These are phyloP conservation scores for Mus spretus DNA, from an alignment of 2,797 vertebrate species.

Conservation along the genomic window DNA sequence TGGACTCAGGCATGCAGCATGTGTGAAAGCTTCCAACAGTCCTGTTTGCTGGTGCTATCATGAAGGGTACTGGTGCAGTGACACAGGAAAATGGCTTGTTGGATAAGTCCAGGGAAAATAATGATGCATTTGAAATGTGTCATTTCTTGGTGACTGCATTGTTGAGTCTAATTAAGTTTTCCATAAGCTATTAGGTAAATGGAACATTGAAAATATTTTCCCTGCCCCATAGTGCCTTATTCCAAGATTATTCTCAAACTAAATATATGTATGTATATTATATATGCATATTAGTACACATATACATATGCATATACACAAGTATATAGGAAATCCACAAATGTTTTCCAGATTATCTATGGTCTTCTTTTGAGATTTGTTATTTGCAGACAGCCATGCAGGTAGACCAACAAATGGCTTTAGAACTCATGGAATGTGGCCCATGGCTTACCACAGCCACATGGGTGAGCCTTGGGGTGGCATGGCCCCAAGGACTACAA, in stretches of 20 bases:
- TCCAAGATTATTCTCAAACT: conserved; percentile 48
- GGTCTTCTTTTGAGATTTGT: conserved; percentile 1
- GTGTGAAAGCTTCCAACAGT: conserved; percentile 84
- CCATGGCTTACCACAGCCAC: not conserved
- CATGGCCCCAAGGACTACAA: not conserved
- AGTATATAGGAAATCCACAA: not conserved
- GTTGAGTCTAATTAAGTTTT: conserved; percentile 50
- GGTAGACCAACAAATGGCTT: not conserved
- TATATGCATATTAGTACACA: not conserved
- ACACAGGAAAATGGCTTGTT: conserved; percentile 83
- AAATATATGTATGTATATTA: not conserved
- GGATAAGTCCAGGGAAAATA: conserved; percentile 80
- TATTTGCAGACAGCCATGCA: not conserved
- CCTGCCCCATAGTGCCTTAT: not conserved
- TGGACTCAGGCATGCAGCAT: conserved; percentile 74
- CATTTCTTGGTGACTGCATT: conserved; percentile 82
- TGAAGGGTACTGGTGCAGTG: conserved; percentile 78
- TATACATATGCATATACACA: not conserved
- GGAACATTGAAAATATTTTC: conserved; percentile 50
- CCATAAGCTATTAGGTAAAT: conserved; percentile 52
- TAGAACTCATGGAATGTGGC: not conserved
- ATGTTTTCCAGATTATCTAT: not conserved
- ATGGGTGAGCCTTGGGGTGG: not conserved
- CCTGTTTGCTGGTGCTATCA: conserved; percentile 84
- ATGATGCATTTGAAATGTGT: conserved; percentile 85